These are phyloP conservation scores for Eristalis intricaria DNA, from an alignment of 2,888 invertebrate species.

Conservation along the genomic window DNA sequence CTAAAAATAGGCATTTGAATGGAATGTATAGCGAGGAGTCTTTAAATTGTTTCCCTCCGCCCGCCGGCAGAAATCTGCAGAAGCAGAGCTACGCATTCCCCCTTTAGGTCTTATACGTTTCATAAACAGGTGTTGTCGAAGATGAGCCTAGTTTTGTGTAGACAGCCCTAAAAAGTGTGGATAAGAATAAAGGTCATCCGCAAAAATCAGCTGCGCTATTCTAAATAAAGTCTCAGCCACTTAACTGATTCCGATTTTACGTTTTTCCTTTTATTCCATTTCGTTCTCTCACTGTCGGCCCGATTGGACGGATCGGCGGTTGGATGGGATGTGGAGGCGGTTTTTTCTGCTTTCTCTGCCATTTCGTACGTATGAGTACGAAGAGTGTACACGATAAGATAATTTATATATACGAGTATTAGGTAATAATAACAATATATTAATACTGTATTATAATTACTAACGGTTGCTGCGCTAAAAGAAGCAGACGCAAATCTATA, in stretches of 20 bases:
- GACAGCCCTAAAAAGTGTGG: slow-evolving; percentile 34
- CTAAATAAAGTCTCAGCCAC: slow-evolving; percentile 7
- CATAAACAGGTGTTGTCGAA: slow-evolving; percentile 59
- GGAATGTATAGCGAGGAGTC: slow-evolving; percentile 56
- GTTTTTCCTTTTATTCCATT: neutral
- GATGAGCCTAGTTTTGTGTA: slow-evolving; percentile 10
- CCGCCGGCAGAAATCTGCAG: no score
- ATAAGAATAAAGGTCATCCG: slow-evolving; percentile 49
- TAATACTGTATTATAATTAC: slow-evolving; percentile 12
- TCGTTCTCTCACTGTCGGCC: neutral
- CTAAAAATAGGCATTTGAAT: slow-evolving; percentile 68
- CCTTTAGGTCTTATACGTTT: slow-evolving; percentile 31
- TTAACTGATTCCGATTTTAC: neutral
- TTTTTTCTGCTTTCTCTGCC: neutral
- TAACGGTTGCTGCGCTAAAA: slow-evolving; percentile 1
- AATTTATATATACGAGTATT: slow-evolving; percentile 14
- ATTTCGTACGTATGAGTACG: neutral
- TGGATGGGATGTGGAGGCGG: neutral
- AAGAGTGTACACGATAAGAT: neutral
- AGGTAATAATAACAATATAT: slow-evolving; percentile 28
- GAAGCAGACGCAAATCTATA: slow-evolving; percentile 1
- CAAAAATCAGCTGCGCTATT: slow-evolving; percentile 32
- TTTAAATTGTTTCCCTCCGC: slow-evolving; percentile 41
- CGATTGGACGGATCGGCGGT: neutral
- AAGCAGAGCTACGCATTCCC: no score